Evolutionary conservation across 2,113 vertebrate genomes (phyloP), one percentile per base, ranked within the genome.

Genomic region (Canis aureus): DNA sequence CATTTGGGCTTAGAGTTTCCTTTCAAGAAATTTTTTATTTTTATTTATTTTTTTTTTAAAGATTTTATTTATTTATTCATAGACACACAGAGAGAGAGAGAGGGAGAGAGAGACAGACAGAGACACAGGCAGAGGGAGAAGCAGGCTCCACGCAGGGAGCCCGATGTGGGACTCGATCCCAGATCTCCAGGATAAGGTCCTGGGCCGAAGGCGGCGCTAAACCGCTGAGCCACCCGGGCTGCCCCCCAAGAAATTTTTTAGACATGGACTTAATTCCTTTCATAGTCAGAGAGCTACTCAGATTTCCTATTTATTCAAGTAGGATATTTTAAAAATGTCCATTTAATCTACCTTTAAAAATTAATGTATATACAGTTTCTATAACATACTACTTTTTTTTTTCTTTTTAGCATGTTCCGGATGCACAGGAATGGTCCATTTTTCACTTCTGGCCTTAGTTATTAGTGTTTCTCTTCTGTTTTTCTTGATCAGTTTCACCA

Each of bases 261-360:
- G 19, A 59, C 78, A 60, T 20, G 55, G 25, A 71, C 80, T 95
- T 95, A 60, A 84, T 74, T 84, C 73, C 35, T 80, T 79, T 87
- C 8, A 43, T 43, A 16, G 67, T 19, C 11, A 62, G 38, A 55
- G 32, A 79, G 4, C 60, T 69, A 71, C 25, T 71, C 27, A 67
- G 29, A 38, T 60, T 91, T 64, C 53, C 64, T 80, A 2, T 43
- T 55, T 64, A 27, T 95, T 95, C 13, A 38, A 73, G 43, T 8
- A 83, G 27, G 43, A 49, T 11, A 11, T 91, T 59, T 43, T 32
- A n/a, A 74, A 86, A 25, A 57, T 81, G 15, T 69, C 43, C 13
- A 64, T 64, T 85, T 85, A 76, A 55, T 57, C 49, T 87, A 55
- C 35, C 27, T 92, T 79, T 55, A 27, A 57, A 88, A 82, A 53